Evolutionary conservation across 30 jellyfish, hydroid and myxozoan species (phyloP), one percentile per base, ranked within the genome.

Genomic region (Aurelia aurita complex sp. Pacific): DNA sequence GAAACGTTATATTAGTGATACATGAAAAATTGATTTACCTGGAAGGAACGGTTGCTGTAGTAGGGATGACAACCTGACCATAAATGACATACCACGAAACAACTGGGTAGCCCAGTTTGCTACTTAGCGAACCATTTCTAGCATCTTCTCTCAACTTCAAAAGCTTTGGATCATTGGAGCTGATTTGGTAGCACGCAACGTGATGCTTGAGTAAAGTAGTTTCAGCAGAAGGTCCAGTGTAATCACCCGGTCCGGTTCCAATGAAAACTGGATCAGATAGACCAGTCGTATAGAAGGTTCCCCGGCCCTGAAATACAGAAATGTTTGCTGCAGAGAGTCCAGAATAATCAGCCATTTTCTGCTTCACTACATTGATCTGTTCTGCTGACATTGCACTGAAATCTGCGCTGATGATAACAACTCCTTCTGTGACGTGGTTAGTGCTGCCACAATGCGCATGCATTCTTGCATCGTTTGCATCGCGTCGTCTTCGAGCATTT

Each of bases 91-190:
- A 19, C 89, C 81, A 64, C 19, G 67, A 81, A 14, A 65, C 61
- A n/a, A 80, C 73, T 7, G 89, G 35, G 72, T 80, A 64, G 50
- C 89, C 89, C 9, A 80, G 33, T 33, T 18, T 32, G 34, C 51
- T 43, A 15, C 71, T 12, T 81, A 80, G 34, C 6, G 60, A 40
- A 5, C 79, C 78, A 36, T 52, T 53, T 9, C 14, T 35, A 42
- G 67, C 89, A 51, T 69, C 89, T 10, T 42, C 43, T 23, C 36
- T 36, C 17, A 80, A 19, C n/a, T 43, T 80, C 23, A 18, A 14
- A 54, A 80, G 43, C 42, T 12, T 67, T 17, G 50, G 52, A 33
- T 64, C 80, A 29, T 42, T 67, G 5, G 82, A 6, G 29, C 55
- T 19, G 42, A 80, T 10, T 16, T 64, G 46, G 36, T 46, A 18